Percentiles rank a stretch among this genome's conserved stretches.
Conservation (phyloP, 1,140 invertebrate genomes). For the Gerris buenoi region DNA sequence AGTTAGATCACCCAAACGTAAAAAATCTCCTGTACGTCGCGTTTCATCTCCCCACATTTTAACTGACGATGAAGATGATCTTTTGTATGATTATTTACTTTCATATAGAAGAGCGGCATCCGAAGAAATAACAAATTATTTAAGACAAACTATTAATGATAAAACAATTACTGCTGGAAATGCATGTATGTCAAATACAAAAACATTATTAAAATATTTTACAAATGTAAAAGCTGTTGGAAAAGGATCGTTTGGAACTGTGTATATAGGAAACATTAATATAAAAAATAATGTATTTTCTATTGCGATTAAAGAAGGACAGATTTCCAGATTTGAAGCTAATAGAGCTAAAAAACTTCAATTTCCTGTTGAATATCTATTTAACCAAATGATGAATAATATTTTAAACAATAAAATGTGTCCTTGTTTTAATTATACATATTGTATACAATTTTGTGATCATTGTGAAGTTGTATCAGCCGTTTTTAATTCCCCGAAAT, state of each 20-base stretch:
- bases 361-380: not conserved
- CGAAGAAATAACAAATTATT: not conserved
- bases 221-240: not conserved
- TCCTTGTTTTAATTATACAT: not conserved
- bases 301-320: not conserved
- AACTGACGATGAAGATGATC: not conserved
- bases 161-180: not conserved
- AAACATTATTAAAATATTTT: not conserved
- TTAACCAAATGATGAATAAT: not conserved
- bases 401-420: not conserved
- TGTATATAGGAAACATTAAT: not conserved
- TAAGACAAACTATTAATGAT: not conserved
- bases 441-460: not conserved
- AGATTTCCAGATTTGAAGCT: not conserved
- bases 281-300: not conserved
- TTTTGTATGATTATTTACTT: not conserved
- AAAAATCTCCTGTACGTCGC: not conserved
- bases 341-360: not conserved
- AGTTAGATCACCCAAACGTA: not conserved
- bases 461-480: not conserved
- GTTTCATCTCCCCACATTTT: not conserved
- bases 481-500: not conserved
- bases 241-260: not conserved
- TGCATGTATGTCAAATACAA: not conserved
- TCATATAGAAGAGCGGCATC: not conserved